phyloP scores from a whole-genome alignment of 2,888 invertebrate species.

The Tethea ocularis region DNA sequence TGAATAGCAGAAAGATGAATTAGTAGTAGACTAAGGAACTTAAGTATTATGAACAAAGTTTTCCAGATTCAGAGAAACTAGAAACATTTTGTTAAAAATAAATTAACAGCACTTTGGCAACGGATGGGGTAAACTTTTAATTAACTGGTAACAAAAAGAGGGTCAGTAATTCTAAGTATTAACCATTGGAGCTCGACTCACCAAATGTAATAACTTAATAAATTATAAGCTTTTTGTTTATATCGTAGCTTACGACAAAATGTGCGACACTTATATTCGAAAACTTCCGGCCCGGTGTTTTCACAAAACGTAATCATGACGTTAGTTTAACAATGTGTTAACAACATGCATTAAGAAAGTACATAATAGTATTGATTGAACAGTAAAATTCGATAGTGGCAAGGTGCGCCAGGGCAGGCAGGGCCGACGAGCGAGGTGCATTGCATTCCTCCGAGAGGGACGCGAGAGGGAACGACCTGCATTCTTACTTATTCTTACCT shows the following conservation, averaged over 20 bases:
- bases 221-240: neutral
- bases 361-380: slow-evolving; percentile 38
- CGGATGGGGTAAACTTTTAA: neutral
- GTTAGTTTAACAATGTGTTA: neutral
- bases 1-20: neutral
- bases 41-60: neutral
- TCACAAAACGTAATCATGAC: neutral
- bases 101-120: neutral
- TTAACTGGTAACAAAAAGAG: neutral
- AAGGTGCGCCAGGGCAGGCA: slow-evolving; percentile 75
- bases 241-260: neutral
- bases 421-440: slow-evolving; percentile 54
- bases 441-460: slow-evolving; percentile 79
- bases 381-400: slow-evolving; percentile 59
- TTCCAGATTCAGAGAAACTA: neutral
- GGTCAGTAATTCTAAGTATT: neutral
- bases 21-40: neutral
- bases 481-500: slow-evolving; percentile 79
- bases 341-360: neutral
- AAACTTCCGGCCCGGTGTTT: neutral
- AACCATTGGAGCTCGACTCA: neutral
- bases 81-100: neutral
- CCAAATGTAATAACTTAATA: neutral
- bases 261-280: neutral
- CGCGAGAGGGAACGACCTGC: slow-evolving; percentile 75